Evolutionary conservation across 2,797 vertebrate species (phyloP).

Genomic region (Eurystomus glaucurus): DNA sequence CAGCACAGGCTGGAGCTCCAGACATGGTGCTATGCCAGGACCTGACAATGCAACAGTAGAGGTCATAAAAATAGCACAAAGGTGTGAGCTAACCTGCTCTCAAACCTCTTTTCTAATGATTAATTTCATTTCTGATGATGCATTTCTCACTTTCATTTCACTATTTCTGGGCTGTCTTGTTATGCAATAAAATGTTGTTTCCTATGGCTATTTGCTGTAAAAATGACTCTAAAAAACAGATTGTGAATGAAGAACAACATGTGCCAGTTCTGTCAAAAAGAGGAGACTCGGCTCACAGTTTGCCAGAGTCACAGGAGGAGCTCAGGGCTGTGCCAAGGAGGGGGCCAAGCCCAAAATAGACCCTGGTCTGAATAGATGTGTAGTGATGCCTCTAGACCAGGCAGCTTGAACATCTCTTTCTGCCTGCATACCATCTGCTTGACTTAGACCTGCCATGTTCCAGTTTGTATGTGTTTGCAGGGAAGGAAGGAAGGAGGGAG

Average conservation of each 20-base stretch:
- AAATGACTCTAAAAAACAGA: constrained; percentile 38
- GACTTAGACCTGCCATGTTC: background rate
- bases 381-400: background rate
- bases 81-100: background rate
- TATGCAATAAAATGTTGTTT: constrained; percentile 20
- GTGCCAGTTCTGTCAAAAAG: constrained; percentile 49
- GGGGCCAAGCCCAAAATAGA: constrained; percentile 51
- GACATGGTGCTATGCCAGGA: background rate
- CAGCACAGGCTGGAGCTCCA: constrained; percentile 16
- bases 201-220: constrained; percentile 46
- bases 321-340: constrained; percentile 14
- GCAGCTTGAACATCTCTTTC: constrained; percentile 6
- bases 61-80: constrained; percentile 54
- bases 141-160: constrained; percentile 41
- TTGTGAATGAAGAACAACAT: constrained; percentile 68
- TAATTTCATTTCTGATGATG: background rate
- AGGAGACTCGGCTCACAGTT: constrained; percentile 31
- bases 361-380: constrained; percentile 21
- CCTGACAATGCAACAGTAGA: constrained; percentile 30
- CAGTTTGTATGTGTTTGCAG: background rate
- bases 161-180: constrained; percentile 4
- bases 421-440: constrained; percentile 29
- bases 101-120: background rate
- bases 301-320: constrained; percentile 32
- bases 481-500: background rate